phyloP scores from a whole-genome alignment of 2,113 vertebrate species.

The Laticauda laticaudata region DNA sequence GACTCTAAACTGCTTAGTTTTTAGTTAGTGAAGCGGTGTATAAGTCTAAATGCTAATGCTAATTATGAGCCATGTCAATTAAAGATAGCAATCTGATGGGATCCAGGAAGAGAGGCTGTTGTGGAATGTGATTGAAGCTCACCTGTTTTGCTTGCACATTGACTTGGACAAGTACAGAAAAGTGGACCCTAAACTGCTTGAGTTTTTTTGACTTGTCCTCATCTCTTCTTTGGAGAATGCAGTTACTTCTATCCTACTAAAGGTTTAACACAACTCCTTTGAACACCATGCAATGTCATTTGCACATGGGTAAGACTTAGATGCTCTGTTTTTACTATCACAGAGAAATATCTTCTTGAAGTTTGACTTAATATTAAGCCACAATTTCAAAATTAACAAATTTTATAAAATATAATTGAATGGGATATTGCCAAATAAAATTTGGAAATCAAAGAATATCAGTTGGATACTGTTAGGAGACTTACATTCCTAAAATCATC shows the following conservation, averaged over 20 bases:
- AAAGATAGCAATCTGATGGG: neutral
- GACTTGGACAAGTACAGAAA: neutral
- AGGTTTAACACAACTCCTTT: neutral
- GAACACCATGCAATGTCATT: neutral
- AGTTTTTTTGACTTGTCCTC: neutral
- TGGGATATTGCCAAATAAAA: neutral
- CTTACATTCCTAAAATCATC: neutral
- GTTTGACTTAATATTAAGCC: constrained; percentile 34
- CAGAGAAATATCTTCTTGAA: constrained; percentile 13
- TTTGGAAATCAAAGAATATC: neutral
- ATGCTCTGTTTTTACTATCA: neutral
- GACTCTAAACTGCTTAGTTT: too few species aligned
- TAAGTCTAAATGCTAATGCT: too few species aligned
- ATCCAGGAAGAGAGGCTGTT: neutral
- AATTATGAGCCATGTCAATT: neutral
- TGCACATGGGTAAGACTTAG: neutral
- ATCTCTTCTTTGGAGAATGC: neutral
- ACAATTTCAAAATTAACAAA: neutral
- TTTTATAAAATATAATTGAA: neutral
- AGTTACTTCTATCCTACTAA: neutral
- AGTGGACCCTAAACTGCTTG: neutral
- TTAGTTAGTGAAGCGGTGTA: too few species aligned
- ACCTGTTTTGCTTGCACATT: neutral
- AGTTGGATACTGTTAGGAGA: neutral
- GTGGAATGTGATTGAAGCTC: neutral